Conservation (phyloP, 2,797 vertebrate species). For the Melopsittacus undulatus region DNA sequence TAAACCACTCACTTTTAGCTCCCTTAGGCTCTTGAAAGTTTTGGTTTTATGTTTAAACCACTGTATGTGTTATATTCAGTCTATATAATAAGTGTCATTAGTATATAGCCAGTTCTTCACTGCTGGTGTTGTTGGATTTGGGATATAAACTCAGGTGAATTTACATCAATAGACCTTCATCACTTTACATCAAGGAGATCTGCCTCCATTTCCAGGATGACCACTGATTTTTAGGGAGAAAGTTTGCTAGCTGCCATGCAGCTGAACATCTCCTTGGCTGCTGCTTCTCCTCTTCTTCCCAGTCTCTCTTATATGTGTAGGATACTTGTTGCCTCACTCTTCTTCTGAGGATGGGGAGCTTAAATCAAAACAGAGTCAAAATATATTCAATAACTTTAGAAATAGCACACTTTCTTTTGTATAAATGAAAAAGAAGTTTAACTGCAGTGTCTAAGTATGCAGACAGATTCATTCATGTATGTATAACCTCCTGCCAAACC, state of each 20-base stretch:
- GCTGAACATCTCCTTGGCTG: background rate
- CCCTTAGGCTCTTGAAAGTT: background rate
- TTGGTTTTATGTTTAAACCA: background rate
- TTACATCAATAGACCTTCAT: background rate
- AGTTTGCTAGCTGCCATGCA: background rate
- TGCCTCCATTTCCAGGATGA: background rate
- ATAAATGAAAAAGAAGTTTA: constrained; percentile 31
- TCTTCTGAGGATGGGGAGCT: background rate
- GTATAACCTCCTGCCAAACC: constrained; percentile 80
- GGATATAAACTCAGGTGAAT: background rate
- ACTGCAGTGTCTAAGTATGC: constrained; percentile 61
- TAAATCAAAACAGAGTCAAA: background rate
- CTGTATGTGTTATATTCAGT: background rate
- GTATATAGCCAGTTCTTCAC: background rate
- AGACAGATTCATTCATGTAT: constrained; percentile 72
- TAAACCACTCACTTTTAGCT: background rate
- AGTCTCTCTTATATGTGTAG: background rate
- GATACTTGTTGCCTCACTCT: background rate
- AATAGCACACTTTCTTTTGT: background rate
- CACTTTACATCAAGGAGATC: background rate
- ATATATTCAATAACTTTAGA: background rate
- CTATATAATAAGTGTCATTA: background rate
- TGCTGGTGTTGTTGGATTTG: background rate
- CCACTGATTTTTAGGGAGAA: background rate
- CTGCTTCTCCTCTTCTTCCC: background rate